These are phyloP conservation scores for Epiperipatus broadwayi DNA, from an alignment of 2,888 invertebrate genomes.

Conservation along the genomic window DNA sequence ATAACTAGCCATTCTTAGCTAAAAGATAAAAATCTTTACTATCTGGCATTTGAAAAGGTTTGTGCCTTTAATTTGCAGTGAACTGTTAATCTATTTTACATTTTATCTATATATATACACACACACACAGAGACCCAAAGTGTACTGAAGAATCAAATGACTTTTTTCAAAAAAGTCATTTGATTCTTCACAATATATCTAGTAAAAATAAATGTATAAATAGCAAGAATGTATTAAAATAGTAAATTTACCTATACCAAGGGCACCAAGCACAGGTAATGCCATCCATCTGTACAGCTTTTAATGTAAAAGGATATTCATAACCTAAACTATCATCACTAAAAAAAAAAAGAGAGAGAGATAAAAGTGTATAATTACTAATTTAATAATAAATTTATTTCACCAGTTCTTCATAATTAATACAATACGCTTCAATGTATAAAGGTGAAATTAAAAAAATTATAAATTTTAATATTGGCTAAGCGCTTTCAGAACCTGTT, in stretches of 20 bases:
- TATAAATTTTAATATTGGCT: constrained; percentile 1
- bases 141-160: no score
- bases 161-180: no score
- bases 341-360: constrained; percentile 22
- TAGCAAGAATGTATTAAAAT: background rate
- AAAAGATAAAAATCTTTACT: no score
- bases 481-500: no score
- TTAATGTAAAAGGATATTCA: constrained; percentile 73
- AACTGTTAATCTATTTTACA: no score
- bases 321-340: constrained; percentile 81
- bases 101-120: no score
- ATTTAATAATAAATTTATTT: background rate
- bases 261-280: constrained; percentile 38
- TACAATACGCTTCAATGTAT: background rate
- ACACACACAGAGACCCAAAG: no score
- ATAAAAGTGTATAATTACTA: background rate
- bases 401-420: background rate
- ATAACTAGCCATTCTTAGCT: no score
- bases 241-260: constrained; percentile 37
- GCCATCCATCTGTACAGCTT: constrained; percentile 52
- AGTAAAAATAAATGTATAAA: background rate
- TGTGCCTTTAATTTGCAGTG: no score
- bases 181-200: no score
- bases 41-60: no score
- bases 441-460: background rate